Percentiles rank a stretch among this genome's conserved stretches.
Evolutionary conservation across 2,113 vertebrate species (phyloP).

Genomic region (Psephotus haematonotus): DNA sequence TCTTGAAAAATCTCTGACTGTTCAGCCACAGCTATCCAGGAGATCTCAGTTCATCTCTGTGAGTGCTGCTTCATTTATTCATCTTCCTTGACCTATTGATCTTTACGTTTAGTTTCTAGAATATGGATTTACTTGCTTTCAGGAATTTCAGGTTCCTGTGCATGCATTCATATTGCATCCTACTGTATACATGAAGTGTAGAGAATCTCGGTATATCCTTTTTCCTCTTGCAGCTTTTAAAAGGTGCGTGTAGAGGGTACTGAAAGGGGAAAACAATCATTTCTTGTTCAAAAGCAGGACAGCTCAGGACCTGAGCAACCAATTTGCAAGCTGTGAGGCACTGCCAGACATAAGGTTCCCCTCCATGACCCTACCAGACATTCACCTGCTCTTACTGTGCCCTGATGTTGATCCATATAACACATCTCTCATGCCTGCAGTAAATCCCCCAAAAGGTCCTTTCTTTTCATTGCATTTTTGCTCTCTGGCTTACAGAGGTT

Average conservation of each 20-base stretch:
- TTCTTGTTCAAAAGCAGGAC: neutral
- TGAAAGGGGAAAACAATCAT: neutral
- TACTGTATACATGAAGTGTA: accelerated
- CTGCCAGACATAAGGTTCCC: neutral
- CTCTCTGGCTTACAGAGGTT: neutral
- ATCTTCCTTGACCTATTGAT: neutral
- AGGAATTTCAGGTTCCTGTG: neutral
- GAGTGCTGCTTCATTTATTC: neutral
- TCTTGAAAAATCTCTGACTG: neutral
- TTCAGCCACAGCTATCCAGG: neutral
- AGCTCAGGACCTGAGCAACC: neutral
- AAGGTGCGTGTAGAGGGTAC: neutral
- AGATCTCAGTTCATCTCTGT: neutral
- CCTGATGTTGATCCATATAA: neutral
- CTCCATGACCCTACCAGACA: neutral
- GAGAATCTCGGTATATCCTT: neutral
- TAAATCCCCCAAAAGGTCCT: neutral
- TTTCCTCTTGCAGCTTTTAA: neutral
- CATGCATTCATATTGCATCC: neutral
- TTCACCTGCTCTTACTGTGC: neutral
- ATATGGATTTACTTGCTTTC: neutral
- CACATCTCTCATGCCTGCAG: neutral
- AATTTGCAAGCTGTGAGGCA: neutral
- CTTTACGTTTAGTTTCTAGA: neutral
- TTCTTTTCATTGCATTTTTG: neutral